Conservation (phyloP, 2,113 vertebrate species). For the Condylura cristata region DNA sequence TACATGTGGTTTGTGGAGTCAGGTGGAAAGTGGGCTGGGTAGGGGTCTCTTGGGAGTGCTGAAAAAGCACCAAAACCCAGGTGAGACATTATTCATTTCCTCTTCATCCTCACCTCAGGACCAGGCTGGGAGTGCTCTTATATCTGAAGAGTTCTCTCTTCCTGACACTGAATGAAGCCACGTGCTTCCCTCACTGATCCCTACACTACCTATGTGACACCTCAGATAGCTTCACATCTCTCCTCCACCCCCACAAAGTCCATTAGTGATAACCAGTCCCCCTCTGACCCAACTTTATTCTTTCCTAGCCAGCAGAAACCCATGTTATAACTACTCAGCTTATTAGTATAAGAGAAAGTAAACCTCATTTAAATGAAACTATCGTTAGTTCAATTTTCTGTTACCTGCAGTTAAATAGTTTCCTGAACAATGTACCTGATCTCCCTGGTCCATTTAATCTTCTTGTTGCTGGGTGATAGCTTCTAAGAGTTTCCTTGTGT, state of each 20-base stretch:
- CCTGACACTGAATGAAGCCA: not conserved
- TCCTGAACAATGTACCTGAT: not conserved
- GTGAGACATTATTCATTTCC: not conserved
- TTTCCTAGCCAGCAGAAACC: not conserved
- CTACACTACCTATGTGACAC: not conserved
- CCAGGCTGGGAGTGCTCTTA: not conserved
- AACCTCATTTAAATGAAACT: not conserved
- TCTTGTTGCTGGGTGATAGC: not conserved
- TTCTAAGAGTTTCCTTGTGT: not conserved
- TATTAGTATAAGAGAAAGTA: not conserved
- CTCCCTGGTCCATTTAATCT: not conserved
- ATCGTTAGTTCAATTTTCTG: not conserved
- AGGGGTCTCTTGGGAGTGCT: not conserved
- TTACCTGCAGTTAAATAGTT: slow-evolving; percentile 45
- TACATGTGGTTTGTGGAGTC: not conserved
- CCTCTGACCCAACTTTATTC: not conserved
- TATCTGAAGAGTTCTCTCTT: not conserved
- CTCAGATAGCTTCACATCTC: not conserved
- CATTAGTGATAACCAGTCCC: not conserved
- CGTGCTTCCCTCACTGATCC: fast-evolving
- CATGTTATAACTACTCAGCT: not conserved
- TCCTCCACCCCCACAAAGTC: not conserved
- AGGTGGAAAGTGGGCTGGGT: not conserved
- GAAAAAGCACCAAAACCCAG: not conserved
- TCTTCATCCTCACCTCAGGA: not conserved